phyloP scores from a whole-genome alignment of 1,140 invertebrate species.

The Dermatophagoides farinae region DNA sequence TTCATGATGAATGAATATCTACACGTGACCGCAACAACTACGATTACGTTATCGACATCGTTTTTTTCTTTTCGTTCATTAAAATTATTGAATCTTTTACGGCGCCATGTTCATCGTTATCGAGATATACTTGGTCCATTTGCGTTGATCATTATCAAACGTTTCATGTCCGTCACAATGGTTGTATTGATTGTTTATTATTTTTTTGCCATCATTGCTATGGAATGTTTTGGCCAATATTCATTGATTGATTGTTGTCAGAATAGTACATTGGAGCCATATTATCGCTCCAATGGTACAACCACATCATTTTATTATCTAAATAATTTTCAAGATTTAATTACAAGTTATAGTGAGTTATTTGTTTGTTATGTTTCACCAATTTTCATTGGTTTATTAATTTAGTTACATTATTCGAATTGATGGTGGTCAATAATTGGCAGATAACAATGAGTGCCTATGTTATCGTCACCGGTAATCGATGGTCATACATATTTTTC shows the following conservation, averaged over 20 bases:
- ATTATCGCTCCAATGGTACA: constrained; percentile 30
- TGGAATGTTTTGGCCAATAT: constrained; percentile 60
- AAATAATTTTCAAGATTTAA: constrained; percentile 51
- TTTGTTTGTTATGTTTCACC: too few relatives aligned
- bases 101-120: constrained; percentile 56
- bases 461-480: constrained; percentile 36
- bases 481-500: constrained; percentile 47
- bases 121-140: constrained; percentile 71
- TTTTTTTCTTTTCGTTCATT: constrained; percentile 27
- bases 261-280: constrained; percentile 58
- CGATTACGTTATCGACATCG: constrained; percentile 22
- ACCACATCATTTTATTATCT: constrained; percentile 58
- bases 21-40: constrained; percentile 16
- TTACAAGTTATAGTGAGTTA: constrained; percentile 27
- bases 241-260: constrained; percentile 62
- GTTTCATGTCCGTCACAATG: constrained; percentile 48
- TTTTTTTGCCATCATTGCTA: constrained; percentile 72
- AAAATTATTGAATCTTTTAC: constrained; percentile 30
- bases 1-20: constrained; percentile 13
- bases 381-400: background rate
- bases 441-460: constrained; percentile 81
- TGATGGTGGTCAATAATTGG: constrained; percentile 69
- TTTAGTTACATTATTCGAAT: constrained; percentile 63
- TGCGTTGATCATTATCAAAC: constrained; percentile 46
- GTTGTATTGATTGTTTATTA: constrained; percentile 72